Percentiles rank a stretch among this genome's conserved stretches.
phyloP scores from a whole-genome alignment of 2,888 invertebrate genomes.

The Atethmia centrago region DNA sequence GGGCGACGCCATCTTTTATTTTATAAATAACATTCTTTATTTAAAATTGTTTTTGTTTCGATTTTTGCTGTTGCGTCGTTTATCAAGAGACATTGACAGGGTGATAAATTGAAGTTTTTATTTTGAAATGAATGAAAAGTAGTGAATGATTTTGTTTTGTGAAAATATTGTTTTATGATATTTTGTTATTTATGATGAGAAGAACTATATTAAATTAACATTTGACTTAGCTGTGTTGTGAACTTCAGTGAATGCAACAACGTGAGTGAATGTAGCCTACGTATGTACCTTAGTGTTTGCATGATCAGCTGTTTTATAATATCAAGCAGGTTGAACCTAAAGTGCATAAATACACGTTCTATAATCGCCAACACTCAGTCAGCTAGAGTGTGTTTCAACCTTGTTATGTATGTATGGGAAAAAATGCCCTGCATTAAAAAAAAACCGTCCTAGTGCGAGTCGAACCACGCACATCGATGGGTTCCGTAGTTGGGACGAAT shows the following conservation, averaged over 20 bases:
- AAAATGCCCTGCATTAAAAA: too few species aligned
- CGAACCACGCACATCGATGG: too few species aligned
- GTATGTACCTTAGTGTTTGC: background rate
- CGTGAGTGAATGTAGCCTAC: background rate
- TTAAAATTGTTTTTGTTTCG: slow-evolving; percentile 19
- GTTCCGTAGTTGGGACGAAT: too few species aligned
- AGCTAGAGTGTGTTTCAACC: too few species aligned
- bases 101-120: background rate
- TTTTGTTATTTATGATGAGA: background rate
- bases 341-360: background rate
- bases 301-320: background rate
- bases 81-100: background rate
- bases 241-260: background rate
- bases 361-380: background rate
- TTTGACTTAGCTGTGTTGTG: background rate
- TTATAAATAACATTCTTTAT: slow-evolving; percentile 34
- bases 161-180: background rate
- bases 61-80: slow-evolving; percentile 27
- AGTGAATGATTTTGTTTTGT: background rate
- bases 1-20: slow-evolving; percentile 45
- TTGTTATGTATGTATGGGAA: background rate
- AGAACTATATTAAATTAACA: background rate
- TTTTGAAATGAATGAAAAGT: background rate
- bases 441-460: too few species aligned
- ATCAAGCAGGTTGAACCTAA: background rate